Conservation (phyloP, 1,140 invertebrate genomes). For the Hypothenemus hampei region DNA sequence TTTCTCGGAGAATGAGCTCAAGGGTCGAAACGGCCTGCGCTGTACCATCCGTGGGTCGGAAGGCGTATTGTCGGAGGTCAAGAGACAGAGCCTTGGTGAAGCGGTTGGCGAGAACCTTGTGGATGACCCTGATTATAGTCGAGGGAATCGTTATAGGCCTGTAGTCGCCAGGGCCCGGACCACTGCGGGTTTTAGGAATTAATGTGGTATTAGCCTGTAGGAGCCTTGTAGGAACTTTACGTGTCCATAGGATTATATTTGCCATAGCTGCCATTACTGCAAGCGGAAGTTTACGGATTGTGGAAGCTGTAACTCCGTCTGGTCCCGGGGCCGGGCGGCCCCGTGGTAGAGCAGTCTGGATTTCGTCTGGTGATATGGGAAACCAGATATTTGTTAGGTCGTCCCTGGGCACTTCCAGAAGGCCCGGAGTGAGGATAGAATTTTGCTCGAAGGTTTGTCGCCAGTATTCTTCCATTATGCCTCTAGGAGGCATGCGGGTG, state of each 20-base stretch:
- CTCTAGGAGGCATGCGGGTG: background rate
- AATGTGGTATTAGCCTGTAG: background rate
- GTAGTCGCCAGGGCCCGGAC: background rate
- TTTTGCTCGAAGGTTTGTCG: background rate
- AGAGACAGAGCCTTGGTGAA: background rate
- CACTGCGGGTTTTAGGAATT: background rate
- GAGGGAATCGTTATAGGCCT: conserved; percentile 6
- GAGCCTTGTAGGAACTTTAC: background rate
- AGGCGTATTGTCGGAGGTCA: conserved; percentile 1
- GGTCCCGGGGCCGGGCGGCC: background rate
- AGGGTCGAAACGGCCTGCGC: background rate
- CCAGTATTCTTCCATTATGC: background rate
- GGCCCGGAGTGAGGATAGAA: background rate
- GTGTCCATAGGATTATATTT: background rate
- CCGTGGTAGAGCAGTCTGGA: background rate
- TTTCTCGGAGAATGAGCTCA: background rate
- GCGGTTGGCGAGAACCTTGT: background rate
- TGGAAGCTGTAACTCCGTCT: background rate
- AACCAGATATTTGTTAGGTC: background rate
- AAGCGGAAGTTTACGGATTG: background rate
- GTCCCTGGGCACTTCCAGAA: background rate
- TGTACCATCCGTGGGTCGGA: background rate
- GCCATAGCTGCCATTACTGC: background rate
- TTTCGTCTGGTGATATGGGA: background rate
- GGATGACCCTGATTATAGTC: background rate